Evolutionary conservation across 2,797 vertebrate species (phyloP).

Genomic region (Lagocephalus sceleratus): DNA sequence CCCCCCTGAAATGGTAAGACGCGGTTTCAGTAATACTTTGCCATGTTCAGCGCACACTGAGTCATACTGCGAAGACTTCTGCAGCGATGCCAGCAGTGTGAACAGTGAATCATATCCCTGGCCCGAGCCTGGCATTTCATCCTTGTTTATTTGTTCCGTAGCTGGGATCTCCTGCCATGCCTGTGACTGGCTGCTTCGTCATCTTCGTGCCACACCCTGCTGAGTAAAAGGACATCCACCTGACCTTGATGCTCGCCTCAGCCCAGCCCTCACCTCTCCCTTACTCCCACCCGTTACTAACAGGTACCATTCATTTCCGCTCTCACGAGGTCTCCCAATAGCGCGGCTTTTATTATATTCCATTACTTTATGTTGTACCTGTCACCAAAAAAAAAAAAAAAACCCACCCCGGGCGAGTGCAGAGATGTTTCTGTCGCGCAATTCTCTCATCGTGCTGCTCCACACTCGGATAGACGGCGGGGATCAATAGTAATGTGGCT

Average conservation of each 20-base stretch:
- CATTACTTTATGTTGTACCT: conserved; percentile 9
- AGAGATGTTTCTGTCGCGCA: conserved; percentile 2
- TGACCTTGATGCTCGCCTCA: conserved; percentile 69
- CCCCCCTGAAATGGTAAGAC: not conserved
- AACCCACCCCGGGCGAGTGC: conserved; percentile 9
- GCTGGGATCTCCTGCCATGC: conserved; percentile 63
- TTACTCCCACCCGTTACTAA: conserved; percentile 17
- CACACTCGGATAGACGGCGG: conserved; percentile 28
- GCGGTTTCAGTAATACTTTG: too few relatives aligned
- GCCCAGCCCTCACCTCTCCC: conserved; percentile 40
- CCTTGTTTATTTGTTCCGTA: conserved; percentile 38
- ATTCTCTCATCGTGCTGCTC: conserved; percentile 9
- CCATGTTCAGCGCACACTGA: conserved; percentile 2
- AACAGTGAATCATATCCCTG: conserved; percentile 35
- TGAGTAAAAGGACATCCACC: conserved; percentile 66
- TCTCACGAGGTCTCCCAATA: conserved; percentile 18
- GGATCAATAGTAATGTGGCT: conserved; percentile 6
- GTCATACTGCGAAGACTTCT: conserved; percentile 16
- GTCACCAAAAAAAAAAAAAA: conserved; percentile 17
- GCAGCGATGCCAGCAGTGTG: too few relatives aligned
- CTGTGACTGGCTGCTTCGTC: conserved; percentile 68
- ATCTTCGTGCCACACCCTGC: conserved; percentile 71
- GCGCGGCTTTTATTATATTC: conserved; percentile 24
- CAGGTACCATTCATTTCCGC: conserved; percentile 35
- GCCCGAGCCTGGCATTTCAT: not conserved